Base-by-base conservation (phyloP, 2,113 vertebrate genomes). In the Grammatotria lemairii region DNA sequence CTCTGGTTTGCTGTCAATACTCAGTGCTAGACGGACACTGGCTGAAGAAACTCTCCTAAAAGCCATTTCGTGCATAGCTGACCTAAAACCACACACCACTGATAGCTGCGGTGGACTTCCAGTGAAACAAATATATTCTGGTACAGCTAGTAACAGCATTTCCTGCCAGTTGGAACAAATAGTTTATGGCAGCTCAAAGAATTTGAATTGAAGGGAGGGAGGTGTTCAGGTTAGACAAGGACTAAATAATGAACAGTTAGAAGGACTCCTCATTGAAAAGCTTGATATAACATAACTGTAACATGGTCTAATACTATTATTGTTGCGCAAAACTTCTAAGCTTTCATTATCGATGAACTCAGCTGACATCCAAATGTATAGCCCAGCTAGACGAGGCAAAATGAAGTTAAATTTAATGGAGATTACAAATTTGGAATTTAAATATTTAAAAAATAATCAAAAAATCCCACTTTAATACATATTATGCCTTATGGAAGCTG, bases 51-150 rank as follows among this genome's bases (percentile, higher is more conserved):
- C 13, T 65, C 26, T 75, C 53, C 17, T 53, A 55, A 58, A 85
- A 12, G 73, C 57, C 55, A 80, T 45, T 68, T 65, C 19, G 14
- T 81, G 53, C 70, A 85, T 85, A 14, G 86, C 85, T 84, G 90
- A 92, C 83, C 85, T 84, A 82, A 93, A 91, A 90, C 92, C 85
- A 90, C 88, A 88, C 92, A 82, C 85, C 88, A 83, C 60, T 87
- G 89, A 94, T 92, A 91, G 93, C 88, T 90, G 85, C 60, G 68
- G 88, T 42, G 58, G 28, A 60, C 21, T 70, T 87, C 31, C 81
- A 89, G 51, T 47, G 84, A 93, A 91, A 91, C 84, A 79, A 88
- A 81, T 78, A 81, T 90, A 88, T 93, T 91, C 91, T 83, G 90
- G 83, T 92, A 38, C 87, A 90, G 90, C 83, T 63, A 82, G 38